These are phyloP conservation scores for Tenebrio molitor DNA, from an alignment of 1,140 invertebrate species.

Conservation along the genomic window DNA sequence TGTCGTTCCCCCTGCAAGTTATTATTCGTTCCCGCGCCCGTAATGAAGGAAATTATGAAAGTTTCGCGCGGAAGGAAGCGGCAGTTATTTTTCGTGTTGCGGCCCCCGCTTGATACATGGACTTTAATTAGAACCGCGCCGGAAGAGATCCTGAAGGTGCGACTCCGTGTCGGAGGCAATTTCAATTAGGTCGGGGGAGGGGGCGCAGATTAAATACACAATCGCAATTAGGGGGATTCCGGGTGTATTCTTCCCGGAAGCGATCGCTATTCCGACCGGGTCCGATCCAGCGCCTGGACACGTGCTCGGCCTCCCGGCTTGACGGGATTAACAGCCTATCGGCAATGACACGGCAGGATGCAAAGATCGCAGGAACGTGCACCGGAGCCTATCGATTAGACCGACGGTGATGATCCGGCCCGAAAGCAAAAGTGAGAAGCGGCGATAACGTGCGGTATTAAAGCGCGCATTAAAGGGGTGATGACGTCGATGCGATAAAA, in stretches of 20 bases:
- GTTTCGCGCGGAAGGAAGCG: slow-evolving; percentile 53
- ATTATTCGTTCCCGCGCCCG: slow-evolving; percentile 41
- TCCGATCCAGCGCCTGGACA: slow-evolving; percentile 54
- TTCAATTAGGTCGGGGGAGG: slow-evolving; percentile 49
- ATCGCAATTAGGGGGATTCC: slow-evolving; percentile 52
- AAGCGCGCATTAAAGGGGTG: slow-evolving; percentile 49
- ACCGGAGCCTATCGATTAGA: slow-evolving; percentile 39
- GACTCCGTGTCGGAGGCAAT: slow-evolving; percentile 33
- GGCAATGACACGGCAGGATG: slow-evolving; percentile 56
- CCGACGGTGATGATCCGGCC: slow-evolving; percentile 33
- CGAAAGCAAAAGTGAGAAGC: slow-evolving; percentile 48
- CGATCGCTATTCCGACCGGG: slow-evolving; percentile 50
- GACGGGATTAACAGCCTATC: slow-evolving; percentile 58
- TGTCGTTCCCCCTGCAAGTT: slow-evolving; percentile 40
- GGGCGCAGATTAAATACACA: slow-evolving; percentile 52
- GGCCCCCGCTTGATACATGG: slow-evolving; percentile 44
- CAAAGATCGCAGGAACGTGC: slow-evolving; percentile 54
- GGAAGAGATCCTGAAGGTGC: slow-evolving; percentile 42
- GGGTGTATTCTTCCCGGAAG: slow-evolving; percentile 51
- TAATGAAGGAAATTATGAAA: slow-evolving; percentile 59
- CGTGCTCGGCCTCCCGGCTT: slow-evolving; percentile 53
- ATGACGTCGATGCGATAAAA: slow-evolving; percentile 49
- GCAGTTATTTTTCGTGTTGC: slow-evolving; percentile 54
- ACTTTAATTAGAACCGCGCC: slow-evolving; percentile 54
- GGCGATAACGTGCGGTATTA: slow-evolving; percentile 50